Conservation (phyloP, 2,888 invertebrate genomes). For the Microdon myrmicae region DNA sequence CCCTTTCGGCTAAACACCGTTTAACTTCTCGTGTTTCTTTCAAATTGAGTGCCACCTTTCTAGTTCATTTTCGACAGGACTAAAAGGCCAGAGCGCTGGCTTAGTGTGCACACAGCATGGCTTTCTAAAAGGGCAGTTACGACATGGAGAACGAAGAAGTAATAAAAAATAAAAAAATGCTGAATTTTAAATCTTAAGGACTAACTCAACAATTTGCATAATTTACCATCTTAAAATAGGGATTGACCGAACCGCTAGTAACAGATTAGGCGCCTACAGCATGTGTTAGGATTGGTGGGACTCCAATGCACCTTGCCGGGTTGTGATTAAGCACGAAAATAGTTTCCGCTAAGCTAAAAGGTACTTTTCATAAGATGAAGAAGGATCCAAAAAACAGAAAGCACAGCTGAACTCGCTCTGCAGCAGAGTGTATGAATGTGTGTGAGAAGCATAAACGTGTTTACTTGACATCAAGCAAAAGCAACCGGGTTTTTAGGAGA, state of each 20-base stretch:
- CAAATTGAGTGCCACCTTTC: constrained; percentile 48
- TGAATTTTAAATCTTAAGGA: constrained; percentile 46
- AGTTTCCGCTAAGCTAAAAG: constrained; percentile 52
- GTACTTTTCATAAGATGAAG: constrained; percentile 34
- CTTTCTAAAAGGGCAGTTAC: constrained; percentile 3
- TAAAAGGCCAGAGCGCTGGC: constrained; percentile 1
- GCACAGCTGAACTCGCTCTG: too few relatives aligned
- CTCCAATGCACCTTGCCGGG: constrained; percentile 11
- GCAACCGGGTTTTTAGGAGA: too few relatives aligned
- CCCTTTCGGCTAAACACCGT: constrained; percentile 15
- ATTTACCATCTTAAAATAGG: constrained; percentile 38
- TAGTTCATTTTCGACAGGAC: background rate
- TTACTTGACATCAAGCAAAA: too few relatives aligned
- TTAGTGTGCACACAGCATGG: constrained; percentile 1
- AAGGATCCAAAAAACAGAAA: background rate
- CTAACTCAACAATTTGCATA: constrained; percentile 52
- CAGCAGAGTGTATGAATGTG: too few relatives aligned
- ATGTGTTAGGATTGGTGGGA: constrained; percentile 4
- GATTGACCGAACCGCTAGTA: constrained; percentile 33
- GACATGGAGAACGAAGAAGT: constrained; percentile 16
- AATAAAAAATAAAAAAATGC: constrained; percentile 46
- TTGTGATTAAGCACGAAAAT: constrained; percentile 52
- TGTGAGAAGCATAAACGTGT: too few relatives aligned
- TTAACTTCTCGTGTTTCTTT: constrained; percentile 42
- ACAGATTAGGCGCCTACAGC: constrained; percentile 8